Conservation (phyloP, 2,888 invertebrate genomes). For the Eupithecia abbreviata region DNA sequence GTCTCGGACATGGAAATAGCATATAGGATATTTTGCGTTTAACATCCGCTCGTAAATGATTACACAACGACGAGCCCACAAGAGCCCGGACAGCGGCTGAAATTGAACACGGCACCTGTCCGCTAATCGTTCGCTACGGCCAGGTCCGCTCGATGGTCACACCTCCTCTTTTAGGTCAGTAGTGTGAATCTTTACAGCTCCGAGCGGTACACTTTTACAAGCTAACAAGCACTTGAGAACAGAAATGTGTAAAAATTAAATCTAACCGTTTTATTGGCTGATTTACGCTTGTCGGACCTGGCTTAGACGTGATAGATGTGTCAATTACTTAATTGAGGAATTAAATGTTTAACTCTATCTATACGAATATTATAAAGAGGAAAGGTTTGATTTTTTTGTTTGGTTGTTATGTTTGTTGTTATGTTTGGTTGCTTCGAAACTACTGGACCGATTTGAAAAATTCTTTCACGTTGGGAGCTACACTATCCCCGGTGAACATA, state of each 20-base stretch:
- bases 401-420: no score
- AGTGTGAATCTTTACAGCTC: conserved; percentile 31
- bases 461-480: no score
- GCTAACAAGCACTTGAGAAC: conserved; percentile 33
- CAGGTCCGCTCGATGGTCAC: conserved; percentile 19
- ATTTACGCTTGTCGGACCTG: neutral
- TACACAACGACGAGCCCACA: neutral
- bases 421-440: no score
- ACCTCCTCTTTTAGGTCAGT: conserved; percentile 35
- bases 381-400: no score
- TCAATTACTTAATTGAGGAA: neutral
- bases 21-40: no score
- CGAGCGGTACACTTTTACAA: conserved; percentile 41
- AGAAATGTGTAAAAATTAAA: conserved; percentile 13
- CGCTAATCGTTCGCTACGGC: neutral
- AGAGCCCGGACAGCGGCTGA: neutral
- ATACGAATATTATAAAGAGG: no score
- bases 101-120: neutral
- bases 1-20: no score
- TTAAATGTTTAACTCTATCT: no score
- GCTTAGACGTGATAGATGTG: neutral
- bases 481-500: no score
- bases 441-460: no score
- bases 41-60: neutral
- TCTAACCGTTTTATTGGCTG: conserved; percentile 9